Conservation (phyloP, 2,888 invertebrate genomes). For the Agrochola lota region DNA sequence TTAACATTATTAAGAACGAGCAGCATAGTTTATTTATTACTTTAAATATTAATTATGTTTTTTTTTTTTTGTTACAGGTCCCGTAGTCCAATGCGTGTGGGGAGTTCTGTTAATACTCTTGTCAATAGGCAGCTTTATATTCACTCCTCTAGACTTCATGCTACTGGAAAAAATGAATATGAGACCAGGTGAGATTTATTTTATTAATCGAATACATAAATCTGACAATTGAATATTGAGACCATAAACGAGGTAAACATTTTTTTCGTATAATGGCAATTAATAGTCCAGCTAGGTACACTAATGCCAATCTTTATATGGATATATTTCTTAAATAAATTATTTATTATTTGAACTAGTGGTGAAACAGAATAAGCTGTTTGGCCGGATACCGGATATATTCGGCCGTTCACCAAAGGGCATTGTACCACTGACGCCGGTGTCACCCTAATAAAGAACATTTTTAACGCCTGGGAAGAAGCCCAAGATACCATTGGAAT, state of each 20-base stretch:
- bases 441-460: no score
- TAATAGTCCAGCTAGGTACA: neutral
- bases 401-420: no score
- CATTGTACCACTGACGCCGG: no score
- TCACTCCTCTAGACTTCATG: conserved; percentile 90
- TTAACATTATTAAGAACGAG: neutral
- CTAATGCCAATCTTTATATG: neutral
- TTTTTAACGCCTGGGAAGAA: no score
- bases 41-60: neutral
- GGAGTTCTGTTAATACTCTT: conserved; percentile 83
- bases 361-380: no score
- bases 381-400: no score
- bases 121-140: conserved; percentile 89
- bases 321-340: neutral
- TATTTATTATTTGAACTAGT: neutral
- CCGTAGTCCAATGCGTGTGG: conserved; percentile 79
- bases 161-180: conserved; percentile 91
- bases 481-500: no score
- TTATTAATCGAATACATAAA: neutral
- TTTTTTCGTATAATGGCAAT: neutral
- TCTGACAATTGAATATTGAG: neutral
- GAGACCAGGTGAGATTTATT: conserved; percentile 88
- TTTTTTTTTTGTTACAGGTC: conserved; percentile 79
- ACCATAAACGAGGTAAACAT: no score
- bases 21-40: neutral